A percentile compares a stretch with the other conserved stretches of the same genome.
Evolutionary conservation across 2,888 invertebrate species (phyloP).

Genomic region (Kryphioiulus occultus): DNA sequence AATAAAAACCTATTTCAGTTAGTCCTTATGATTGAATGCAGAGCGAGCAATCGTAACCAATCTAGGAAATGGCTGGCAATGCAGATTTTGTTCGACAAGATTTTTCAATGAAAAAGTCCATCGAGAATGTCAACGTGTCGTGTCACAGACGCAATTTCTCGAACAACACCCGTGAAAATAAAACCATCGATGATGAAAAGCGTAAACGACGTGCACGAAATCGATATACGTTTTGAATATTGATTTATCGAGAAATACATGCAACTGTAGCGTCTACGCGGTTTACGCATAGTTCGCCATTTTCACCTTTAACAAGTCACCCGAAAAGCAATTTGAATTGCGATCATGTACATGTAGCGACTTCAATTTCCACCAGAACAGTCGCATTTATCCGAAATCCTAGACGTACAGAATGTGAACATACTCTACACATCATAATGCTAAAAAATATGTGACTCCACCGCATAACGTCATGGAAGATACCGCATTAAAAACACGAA

Average conservation of each 20-base stretch:
- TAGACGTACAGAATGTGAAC: background rate
- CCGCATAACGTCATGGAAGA: too few relatives aligned
- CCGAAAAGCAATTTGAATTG: background rate
- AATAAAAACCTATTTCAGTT: background rate
- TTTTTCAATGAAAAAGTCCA: background rate
- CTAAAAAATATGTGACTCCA: too few relatives aligned
- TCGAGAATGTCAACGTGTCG: background rate
- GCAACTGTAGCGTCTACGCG: background rate
- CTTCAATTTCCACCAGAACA: background rate
- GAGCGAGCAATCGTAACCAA: background rate
- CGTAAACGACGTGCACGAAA: background rate
- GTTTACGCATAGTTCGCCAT: background rate
- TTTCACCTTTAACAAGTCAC: background rate
- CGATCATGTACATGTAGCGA: background rate
- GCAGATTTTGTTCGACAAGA: background rate
- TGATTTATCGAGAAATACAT: conserved; percentile 12
- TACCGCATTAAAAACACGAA: too few relatives aligned
- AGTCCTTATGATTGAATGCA: background rate
- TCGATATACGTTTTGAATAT: conserved; percentile 2
- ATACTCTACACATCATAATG: background rate
- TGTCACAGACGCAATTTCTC: background rate
- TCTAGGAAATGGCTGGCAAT: background rate
- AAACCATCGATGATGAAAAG: conserved; percentile 35
- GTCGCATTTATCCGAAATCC: background rate
- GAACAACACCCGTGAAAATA: conserved; percentile 1